phyloP scores from a whole-genome alignment of 2,797 vertebrate species.

The Scleropages formosus region DNA sequence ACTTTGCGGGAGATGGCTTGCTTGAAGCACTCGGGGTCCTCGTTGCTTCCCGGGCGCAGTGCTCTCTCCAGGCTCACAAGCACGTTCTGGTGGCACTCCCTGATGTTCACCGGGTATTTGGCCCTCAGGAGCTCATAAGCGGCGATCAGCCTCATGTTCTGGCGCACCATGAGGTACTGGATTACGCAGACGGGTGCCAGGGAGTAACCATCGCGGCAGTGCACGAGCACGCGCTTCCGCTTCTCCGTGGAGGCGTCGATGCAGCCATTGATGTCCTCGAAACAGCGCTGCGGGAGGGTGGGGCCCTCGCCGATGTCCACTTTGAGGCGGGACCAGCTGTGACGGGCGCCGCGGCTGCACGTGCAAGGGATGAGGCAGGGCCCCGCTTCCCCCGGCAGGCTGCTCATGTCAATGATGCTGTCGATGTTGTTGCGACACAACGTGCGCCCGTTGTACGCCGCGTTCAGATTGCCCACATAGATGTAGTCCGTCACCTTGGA shows the following conservation, averaged over 20 bases:
- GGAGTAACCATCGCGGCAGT: conserved; percentile 77
- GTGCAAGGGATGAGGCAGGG: conserved; percentile 74
- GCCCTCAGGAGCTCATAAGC: conserved; percentile 75
- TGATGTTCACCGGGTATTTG: conserved; percentile 73
- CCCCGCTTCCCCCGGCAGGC: conserved; percentile 60
- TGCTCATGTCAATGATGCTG: conserved; percentile 76
- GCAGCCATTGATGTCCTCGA: conserved; percentile 76
- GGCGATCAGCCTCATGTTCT: conserved; percentile 75
- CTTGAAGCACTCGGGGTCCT: conserved; percentile 70
- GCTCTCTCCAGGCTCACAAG: conserved; percentile 74
- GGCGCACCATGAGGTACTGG: conserved; percentile 80
- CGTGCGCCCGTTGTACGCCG: conserved; percentile 64
- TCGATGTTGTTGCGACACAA: conserved; percentile 74
- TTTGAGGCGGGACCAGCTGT: conserved; percentile 79
- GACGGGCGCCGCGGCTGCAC: conserved; percentile 66
- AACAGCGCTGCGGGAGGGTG: conserved; percentile 66
- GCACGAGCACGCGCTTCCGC: conserved; percentile 74
- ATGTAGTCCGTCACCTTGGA: conserved; percentile 73
- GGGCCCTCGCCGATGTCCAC: conserved; percentile 65
- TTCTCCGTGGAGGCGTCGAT: conserved; percentile 71
- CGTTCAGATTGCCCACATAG: conserved; percentile 73
- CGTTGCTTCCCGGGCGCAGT: conserved; percentile 62
- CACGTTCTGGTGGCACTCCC: conserved; percentile 71
- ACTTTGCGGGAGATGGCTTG: conserved; percentile 75
- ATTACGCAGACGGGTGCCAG: conserved; percentile 76